Conservation (phyloP, 2,888 invertebrate genomes). For the Dyspetes luteomarginatus region DNA sequence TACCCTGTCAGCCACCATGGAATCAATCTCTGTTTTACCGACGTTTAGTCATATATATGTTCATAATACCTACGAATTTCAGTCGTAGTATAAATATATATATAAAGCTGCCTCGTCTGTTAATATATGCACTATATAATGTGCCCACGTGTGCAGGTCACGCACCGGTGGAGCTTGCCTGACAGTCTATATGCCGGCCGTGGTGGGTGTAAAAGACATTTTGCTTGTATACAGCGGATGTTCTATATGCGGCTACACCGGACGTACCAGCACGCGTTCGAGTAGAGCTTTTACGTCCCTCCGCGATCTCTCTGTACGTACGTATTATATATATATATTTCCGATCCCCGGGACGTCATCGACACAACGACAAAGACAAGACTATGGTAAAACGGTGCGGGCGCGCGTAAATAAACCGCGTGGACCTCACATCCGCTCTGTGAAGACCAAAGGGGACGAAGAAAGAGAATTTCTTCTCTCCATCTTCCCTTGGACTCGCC, state of each 20-base stretch:
- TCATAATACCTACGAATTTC: too few relatives aligned
- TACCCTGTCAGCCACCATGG: not conserved
- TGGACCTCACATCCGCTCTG: conserved; percentile 34
- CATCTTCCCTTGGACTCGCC: not conserved
- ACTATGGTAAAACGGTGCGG: conserved; percentile 2
- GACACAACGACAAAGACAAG: conserved; percentile 38
- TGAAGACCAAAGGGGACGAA: not conserved
- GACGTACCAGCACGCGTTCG: conserved; percentile 70
- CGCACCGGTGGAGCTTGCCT: conserved; percentile 48
- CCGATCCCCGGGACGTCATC: conserved; percentile 1
- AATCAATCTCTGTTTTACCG: not conserved
- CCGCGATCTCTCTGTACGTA: not conserved
- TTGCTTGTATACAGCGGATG: conserved; percentile 74
- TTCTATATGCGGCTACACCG: conserved; percentile 80
- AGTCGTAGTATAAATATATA: not conserved
- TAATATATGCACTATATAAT: not conserved
- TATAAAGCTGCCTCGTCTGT: too few relatives aligned
- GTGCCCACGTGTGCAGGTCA: conserved; percentile 65
- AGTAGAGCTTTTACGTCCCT: conserved; percentile 20
- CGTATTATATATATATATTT: not conserved
- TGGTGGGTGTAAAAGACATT: conserved; percentile 58
- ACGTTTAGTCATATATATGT: not conserved
- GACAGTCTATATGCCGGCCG: conserved; percentile 28
- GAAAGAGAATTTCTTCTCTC: conserved; percentile 24
- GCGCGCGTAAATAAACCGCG: conserved; percentile 44